Evolutionary conservation across 2,797 vertebrate species (phyloP), one percentile per base, ranked within the genome.

Genomic region (Hapalemur alaotrensis): DNA sequence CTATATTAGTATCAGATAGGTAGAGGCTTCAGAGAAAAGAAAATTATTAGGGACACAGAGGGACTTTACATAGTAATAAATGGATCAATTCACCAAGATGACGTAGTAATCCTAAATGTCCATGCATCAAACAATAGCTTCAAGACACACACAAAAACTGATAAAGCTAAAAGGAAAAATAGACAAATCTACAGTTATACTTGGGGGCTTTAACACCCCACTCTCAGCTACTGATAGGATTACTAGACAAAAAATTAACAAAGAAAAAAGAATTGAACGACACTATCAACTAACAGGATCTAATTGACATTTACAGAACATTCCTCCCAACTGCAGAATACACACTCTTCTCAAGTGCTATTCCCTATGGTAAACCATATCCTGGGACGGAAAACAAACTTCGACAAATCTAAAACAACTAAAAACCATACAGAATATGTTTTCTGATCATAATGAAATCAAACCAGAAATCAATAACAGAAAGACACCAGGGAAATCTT

Each of bases 361-460:
- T 70, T 79, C 35, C 25, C 52, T n/a, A 78, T 32, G 28, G 35
- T 38, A 48, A 59, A 61, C 13, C 69, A 35, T 41, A 76, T 82
- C 13, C 70, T 43, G 35, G 32, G 70, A 59, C 23, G 65, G 48
- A 76, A 95, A 88, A 91, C 11, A 48, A 82, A 89, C 48, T 76
- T 57, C 20, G 48, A 63, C 38, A 70, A 70, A 84, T 89, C 52
- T 78, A 70, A 70, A 76, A 61, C 18, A 88, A 89, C 23, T 48
- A 69, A 89, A 76, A 84, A 72, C 70, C 35, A 83, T 61, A 57
- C 7, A 63, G 17, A 52, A 54, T 83, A 72, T 78, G 32, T 57
- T 85, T 93, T 83, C 14, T 67, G 46, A 79, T 69, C 54, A 80
- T 35, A 89, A 32, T 48, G 46, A 89, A 95, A 82, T 95, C 50